phyloP scores from a whole-genome alignment of 2,113 vertebrate species.

The Pedetes capensis region DNA sequence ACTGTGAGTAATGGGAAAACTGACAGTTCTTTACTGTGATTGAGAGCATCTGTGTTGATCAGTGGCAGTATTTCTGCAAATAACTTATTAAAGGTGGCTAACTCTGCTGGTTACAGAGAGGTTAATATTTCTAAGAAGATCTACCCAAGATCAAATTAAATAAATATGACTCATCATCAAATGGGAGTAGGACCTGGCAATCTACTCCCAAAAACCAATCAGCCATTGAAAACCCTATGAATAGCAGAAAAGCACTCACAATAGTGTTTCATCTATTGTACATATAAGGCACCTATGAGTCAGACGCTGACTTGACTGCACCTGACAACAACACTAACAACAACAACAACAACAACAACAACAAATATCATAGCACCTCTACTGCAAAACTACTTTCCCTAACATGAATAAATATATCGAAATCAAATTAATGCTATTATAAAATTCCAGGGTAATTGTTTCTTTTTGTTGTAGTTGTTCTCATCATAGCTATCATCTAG shows the following conservation, averaged over 20 bases:
- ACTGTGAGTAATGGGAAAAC: not conserved
- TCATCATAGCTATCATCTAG: not conserved
- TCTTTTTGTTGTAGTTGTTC: no score
- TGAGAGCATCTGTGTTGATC: not conserved
- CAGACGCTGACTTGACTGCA: no score
- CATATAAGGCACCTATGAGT: no score
- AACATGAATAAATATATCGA: not conserved
- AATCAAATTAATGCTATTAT: not conserved
- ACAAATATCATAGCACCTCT: not conserved
- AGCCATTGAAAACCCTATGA: no score
- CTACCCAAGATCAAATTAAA: not conserved
- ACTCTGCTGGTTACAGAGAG: not conserved
- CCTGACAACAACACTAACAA: no score
- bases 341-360: no score
- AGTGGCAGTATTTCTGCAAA: not conserved
- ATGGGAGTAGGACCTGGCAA: no score
- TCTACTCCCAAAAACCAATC: no score
- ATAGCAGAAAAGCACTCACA: no score
- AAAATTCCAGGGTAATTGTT: not conserved
- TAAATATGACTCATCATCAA: slow-evolving; percentile 9
- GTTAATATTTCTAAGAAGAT: not conserved
- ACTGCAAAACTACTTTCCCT: not conserved
- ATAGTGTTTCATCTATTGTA: no score
- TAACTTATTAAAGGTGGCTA: not conserved
- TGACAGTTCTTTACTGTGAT: not conserved